A percentile compares a stretch with the other conserved stretches of the same genome.
Evolutionary conservation across 2,113 vertebrate species (phyloP).

Genomic region (Tetrax tetrax): DNA sequence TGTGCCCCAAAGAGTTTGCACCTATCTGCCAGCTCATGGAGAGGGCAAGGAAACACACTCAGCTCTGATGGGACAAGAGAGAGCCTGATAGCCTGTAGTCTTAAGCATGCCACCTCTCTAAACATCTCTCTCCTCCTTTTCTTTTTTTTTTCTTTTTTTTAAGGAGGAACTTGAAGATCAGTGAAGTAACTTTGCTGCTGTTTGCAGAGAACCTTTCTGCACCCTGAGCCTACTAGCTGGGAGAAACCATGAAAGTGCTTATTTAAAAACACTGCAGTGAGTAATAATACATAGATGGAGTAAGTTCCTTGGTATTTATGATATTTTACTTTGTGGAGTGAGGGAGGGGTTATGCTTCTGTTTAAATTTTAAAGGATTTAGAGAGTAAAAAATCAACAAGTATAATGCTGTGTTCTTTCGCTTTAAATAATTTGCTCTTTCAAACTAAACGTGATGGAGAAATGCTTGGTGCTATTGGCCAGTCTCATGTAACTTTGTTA

Average conservation of each 20-base stretch:
- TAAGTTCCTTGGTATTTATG: background rate
- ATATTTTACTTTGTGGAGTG: background rate
- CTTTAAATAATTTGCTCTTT: background rate
- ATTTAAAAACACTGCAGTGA: background rate
- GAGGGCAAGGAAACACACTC: accelerated
- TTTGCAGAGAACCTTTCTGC: background rate
- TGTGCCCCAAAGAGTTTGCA: background rate
- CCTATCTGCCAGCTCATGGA: background rate
- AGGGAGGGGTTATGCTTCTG: background rate
- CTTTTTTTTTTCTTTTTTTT: background rate
- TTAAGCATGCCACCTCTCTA: background rate
- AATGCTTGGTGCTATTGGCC: background rate
- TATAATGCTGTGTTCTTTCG: background rate
- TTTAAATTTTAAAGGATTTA: background rate
- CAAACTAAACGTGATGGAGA: background rate
- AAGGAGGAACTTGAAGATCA: background rate
- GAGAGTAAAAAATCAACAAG: background rate
- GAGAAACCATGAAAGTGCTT: background rate
- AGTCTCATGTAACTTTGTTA: background rate
- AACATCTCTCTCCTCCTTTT: background rate
- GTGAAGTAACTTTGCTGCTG: background rate
- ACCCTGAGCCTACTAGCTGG: background rate
- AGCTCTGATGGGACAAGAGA: background rate
- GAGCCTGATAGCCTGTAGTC: background rate
- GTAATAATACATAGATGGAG: background rate